phyloP scores from a whole-genome alignment of 2,113 vertebrate species.

The Proteles cristata region DNA sequence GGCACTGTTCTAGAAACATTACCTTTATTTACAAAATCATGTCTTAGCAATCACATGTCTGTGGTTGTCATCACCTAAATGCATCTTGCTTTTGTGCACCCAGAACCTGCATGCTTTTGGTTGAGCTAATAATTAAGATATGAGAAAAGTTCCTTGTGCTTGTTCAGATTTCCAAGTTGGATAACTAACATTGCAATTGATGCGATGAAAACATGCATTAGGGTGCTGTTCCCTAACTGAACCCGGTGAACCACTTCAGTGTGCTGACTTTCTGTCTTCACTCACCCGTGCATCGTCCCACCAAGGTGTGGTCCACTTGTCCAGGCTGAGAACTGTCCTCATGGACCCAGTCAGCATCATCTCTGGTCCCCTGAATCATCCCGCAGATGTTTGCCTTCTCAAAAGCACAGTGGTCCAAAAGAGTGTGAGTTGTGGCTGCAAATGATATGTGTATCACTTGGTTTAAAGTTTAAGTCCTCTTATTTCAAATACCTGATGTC shows the following conservation, averaged over 20 bases:
- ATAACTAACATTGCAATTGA: neutral
- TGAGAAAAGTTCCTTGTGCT: slow-evolving; percentile 52
- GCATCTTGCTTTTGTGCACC: neutral
- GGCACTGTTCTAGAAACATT: neutral
- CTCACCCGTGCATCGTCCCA: slow-evolving; percentile 89
- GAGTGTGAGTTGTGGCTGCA: slow-evolving; percentile 89
- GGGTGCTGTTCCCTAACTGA: neutral
- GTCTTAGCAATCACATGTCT: neutral
- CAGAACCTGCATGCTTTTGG: slow-evolving; percentile 9
- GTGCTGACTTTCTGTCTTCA: neutral
- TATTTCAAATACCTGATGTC: neutral
- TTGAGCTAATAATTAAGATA: slow-evolving; percentile 38
- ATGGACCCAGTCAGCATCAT: slow-evolving; percentile 90
- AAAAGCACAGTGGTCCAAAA: slow-evolving; percentile 94
- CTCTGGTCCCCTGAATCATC: slow-evolving; percentile 91
- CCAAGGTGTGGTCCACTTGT: slow-evolving; percentile 89
- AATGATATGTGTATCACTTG: neutral
- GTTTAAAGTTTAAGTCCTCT: slow-evolving; percentile 34
- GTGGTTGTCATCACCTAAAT: neutral
- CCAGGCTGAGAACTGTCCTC: slow-evolving; percentile 65
- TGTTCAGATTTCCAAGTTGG: neutral
- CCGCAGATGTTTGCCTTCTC: slow-evolving; percentile 93
- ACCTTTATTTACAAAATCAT: neutral
- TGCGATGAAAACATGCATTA: neutral
- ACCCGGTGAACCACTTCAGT: neutral